Evolutionary conservation across 2,113 vertebrate species (phyloP), one percentile per base, ranked within the genome.

Genomic region (Sisor rabdophorus): DNA sequence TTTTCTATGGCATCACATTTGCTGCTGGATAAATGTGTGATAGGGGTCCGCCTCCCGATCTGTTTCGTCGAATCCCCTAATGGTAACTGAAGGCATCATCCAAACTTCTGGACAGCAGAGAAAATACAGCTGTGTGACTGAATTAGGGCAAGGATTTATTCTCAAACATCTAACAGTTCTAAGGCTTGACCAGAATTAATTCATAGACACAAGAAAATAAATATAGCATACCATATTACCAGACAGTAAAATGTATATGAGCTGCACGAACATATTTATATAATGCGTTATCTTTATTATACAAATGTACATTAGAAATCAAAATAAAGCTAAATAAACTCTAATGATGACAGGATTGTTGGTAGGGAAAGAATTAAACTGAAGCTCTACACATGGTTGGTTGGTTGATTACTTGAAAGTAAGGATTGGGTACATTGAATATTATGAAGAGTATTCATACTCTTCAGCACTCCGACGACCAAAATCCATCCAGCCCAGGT

Each of bases 401-500:
- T 15, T 64, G 52, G 52, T 32, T 50, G 70, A 81, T 77, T 58
- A 5, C 26, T 55, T 67, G 36, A 28, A 58, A 59, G 30, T 69
- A 15, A 52, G 69, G 28, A 32, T 11, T 32, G 22, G 76, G 36
- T 36, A 40, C 40, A 58, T 30, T 67, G 54, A 80, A 48, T 87
- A 87, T 92, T 92, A 95, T 68, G 94, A 94, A 48, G 94, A 91
- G 77, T 97, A 96, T 24, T 99, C 93, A 0, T 96, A 96, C 82
- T 97, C 96, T 84, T 98, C 96, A 11, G 93, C 94, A 7, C 94
- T 98, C 79, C 95, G 95, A 13, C 95, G 89, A 28, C 97, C 96
- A 68, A 99, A 99, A 88, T 99, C 97, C 97, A 98, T 98, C 97
- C 97, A 99, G 81, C 97, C 97, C 79, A 94, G 87, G 88, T 99